Evolutionary conservation across 1,140 invertebrate genomes (phyloP).

Genomic region (Kradibia gibbosae): DNA sequence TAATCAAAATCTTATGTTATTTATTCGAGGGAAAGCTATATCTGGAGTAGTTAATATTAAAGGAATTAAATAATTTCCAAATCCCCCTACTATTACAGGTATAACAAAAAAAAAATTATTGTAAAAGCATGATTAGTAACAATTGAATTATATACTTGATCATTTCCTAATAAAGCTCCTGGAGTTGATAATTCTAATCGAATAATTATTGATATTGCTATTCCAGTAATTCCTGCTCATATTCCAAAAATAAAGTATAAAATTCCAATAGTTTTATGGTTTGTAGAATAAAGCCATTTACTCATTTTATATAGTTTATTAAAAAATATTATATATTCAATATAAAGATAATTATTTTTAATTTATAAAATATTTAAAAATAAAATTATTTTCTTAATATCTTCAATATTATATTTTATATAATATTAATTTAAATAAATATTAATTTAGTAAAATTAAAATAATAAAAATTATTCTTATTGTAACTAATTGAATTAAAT

Average conservation of each 20-base stretch:
- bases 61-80: constrained; percentile 84
- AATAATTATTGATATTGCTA: constrained; percentile 78
- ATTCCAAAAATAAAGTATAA: constrained; percentile 83
- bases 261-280: constrained; percentile 80
- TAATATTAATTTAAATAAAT: constrained; percentile 42
- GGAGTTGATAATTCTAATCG: constrained; percentile 78
- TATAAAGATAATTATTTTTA: no score
- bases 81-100: constrained; percentile 84
- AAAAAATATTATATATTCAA: no score
- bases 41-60: constrained; percentile 81
- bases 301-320: constrained; percentile 62
- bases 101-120: constrained; percentile 89
- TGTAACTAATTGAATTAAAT: no score
- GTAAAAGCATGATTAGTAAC: constrained; percentile 83
- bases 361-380: constrained; percentile 63
- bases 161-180: constrained; percentile 76
- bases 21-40: constrained; percentile 84
- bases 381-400: constrained; percentile 71
- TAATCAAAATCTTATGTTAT: constrained; percentile 86
- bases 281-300: constrained; percentile 78
- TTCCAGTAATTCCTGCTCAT: constrained; percentile 79
- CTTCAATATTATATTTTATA: constrained; percentile 74
- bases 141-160: constrained; percentile 82
- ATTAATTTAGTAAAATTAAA: constrained; percentile 52
- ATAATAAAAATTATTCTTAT: constrained; percentile 61